Evolutionary conservation across 2,888 invertebrate genomes (phyloP), one percentile per base, ranked within the genome.

Genomic region (Latrodectus elegans): DNA sequence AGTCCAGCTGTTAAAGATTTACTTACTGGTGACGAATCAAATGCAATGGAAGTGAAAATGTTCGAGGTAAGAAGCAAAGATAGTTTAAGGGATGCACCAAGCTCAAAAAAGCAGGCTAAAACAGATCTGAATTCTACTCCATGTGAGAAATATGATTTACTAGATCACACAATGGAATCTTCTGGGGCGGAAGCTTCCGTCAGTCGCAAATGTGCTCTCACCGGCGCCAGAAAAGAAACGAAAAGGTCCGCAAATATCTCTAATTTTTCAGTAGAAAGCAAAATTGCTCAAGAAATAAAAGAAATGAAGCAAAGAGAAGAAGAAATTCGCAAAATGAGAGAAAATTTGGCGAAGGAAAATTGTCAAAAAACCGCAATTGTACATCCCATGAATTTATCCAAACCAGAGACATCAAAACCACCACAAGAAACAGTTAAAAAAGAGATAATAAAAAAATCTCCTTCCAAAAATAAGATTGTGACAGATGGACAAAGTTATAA

Each of bases 231-330:
- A 17, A 68, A 68, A 17, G 68, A 73, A 8, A 74, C 49, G 8
- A 77, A 55, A 60, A 86, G 71, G 49, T 11, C 52, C 17, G 75
- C 53, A n/a, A 65, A 52, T n/a, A 64, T 26, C 4, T n/a, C 26
- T 15, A 15, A 78, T n/a, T 80, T 85, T n/a, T 51, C 82, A 15
- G 76, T 88, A 10, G 89, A 89, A 73, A 88, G 74, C 15, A 93
- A 91, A 87, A 93, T 93, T 51, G 93, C 93, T 1, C 90, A 91
- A 73, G 94, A 94, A 90, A 92, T 94, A 65, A 91, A 92, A 64
- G 93, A 93, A 89, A 91, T 92, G 89, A 91, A 92, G 67, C 93
- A 93, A 87, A 91, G 94, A 6, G 94, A 94, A 90, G 93, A 93
- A 74, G 94, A 94, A 84, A 91, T 93, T 67, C 91, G 92, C n/a